Evolutionary conservation across 2,797 vertebrate genomes (phyloP), one percentile per base, ranked within the genome.

Genomic region (Ceyx erithaca): DNA sequence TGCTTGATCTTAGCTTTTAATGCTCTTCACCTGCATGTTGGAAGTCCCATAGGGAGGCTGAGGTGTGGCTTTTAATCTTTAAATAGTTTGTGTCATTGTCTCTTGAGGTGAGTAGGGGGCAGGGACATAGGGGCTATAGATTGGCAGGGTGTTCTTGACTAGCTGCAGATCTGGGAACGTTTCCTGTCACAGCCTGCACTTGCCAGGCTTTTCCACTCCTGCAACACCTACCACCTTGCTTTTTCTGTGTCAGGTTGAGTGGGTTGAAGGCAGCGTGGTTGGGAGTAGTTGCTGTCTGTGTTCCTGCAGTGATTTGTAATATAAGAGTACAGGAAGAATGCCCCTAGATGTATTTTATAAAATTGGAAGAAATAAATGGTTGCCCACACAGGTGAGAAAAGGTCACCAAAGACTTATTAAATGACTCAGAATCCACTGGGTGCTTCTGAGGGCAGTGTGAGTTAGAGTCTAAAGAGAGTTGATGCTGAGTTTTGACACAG

Each of bases 281-380:
- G 71, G 86, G 85, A 95, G 80, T 75, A 64, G 46, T 92, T 92
- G 69, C 83, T 88, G 63, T 91, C 91, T 81, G 28, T 92, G 55
- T 84, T 95, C 22, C 64, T 87, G 83, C 68, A 73, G 88, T 64
- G 78, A 92, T 90, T 58, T 82, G 90, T 86, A 71, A 82, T 93
- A 86, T 68, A 71, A 85, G 72, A 81, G 35, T 81, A 67, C 28
- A 46, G 78, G 63, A 87, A 89, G 48, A 89, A 48, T 67, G 71
- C 58, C 61, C 35, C 26, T 80, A 64, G 68, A 90, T 86, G 69
- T 80, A 16, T 88, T 90, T 95, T 40, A 71, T 69, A 80, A 90
- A 92, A 71, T 31, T 55, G 78, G 25, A 62, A 86, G 89, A 92
- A 92, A 79, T 83, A 93, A 90, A 58, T 82, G 52, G 61, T 93